phyloP scores from a whole-genome alignment of 2,797 vertebrate species.

The Natrix natrix region DNA sequence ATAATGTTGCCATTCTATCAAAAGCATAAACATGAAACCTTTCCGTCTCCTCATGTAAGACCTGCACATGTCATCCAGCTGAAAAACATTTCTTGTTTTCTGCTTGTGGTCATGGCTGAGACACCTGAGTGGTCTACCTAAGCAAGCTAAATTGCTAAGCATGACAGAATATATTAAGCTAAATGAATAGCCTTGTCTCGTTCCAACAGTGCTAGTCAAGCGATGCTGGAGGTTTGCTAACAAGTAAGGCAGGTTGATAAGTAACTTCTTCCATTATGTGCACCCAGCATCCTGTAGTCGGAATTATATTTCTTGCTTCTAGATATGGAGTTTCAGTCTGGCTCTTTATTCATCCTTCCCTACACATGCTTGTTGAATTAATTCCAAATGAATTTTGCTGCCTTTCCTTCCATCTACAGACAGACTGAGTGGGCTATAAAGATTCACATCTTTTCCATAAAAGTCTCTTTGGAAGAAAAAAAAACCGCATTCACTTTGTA shows the following conservation, averaged over 20 bases:
- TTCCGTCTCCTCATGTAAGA: not conserved
- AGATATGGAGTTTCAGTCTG: not conserved
- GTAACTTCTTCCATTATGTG: not conserved
- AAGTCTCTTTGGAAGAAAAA: not conserved
- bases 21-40: not conserved
- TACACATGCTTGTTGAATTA: not conserved
- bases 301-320: not conserved
- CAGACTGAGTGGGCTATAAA: not conserved
- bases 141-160: not conserved
- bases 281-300: no score
- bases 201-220: not conserved
- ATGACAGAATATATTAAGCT: not conserved
- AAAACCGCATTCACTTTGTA: not conserved
- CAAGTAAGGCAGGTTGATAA: not conserved
- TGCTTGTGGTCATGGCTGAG: not conserved
- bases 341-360: not conserved
- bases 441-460: not conserved
- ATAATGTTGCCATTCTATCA: not conserved
- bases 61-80: not conserved
- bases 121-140: not conserved
- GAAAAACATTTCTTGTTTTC: not conserved
- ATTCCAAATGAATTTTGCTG: no score
- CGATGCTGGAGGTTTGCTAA: not conserved
- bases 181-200: not conserved
- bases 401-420: not conserved